These are phyloP conservation scores for Onchidella celtica DNA, from an alignment of 2,888 invertebrate genomes.

Conservation along the genomic window DNA sequence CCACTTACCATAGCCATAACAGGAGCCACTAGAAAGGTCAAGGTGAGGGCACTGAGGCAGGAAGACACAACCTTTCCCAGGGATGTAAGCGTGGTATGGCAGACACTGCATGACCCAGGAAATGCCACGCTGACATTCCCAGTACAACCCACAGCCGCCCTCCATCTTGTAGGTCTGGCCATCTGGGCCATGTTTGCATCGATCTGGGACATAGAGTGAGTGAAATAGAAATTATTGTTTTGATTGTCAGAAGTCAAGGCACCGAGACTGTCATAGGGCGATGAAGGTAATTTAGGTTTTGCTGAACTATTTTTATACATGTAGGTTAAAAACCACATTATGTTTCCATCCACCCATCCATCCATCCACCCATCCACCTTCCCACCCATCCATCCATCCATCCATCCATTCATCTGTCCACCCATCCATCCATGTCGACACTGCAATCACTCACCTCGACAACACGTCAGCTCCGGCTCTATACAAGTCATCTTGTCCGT, in stretches of 20 bases:
- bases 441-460: not conserved
- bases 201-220: not conserved
- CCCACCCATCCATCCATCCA: slow-evolving; percentile 3
- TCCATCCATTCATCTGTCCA: not conserved
- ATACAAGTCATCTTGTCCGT: slow-evolving; percentile 51
- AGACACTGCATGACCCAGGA: slow-evolving; percentile 1
- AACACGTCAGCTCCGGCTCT: slow-evolving; percentile 36
- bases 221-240: too few species aligned
- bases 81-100: slow-evolving; percentile 15
- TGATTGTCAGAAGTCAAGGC: too few species aligned
- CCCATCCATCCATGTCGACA: not conserved
- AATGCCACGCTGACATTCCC: slow-evolving; percentile 5
- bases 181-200: not conserved
- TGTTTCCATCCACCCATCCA: too few species aligned
- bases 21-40: too few species aligned
- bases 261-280: too few species aligned
- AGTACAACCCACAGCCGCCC: slow-evolving; percentile 16
- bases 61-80: slow-evolving; percentile 13
- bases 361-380: too few species aligned
- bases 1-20: too few species aligned
- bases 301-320: too few species aligned
- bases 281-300: too few species aligned
- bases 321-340: too few species aligned
- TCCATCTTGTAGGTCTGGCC: slow-evolving; percentile 33
- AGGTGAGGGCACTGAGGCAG: not conserved